Conservation (phyloP, 2,888 invertebrate species). For the Ochlodes sylvanus region DNA sequence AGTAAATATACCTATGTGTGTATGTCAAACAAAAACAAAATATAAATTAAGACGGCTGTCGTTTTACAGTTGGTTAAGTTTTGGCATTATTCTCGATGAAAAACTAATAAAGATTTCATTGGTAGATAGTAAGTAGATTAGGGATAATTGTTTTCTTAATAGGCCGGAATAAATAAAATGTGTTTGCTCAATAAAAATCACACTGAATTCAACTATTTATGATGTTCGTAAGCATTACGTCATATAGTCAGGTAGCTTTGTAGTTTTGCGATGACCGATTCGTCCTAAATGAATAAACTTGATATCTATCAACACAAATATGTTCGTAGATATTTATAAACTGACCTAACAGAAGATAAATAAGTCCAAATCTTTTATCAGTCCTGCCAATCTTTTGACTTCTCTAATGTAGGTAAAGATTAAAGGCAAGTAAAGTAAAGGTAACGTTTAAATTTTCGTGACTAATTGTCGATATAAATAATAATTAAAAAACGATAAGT, state of each 20-base stretch:
- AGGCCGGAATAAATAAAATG: no score
- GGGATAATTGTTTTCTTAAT: no score
- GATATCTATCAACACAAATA: neutral
- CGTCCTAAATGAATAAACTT: slow-evolving; percentile 44
- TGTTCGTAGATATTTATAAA: no score
- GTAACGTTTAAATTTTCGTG: neutral
- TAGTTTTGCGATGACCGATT: slow-evolving; percentile 57
- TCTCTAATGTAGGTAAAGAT: neutral
- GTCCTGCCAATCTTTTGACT: neutral
- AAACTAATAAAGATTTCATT: no score
- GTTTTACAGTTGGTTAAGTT: neutral
- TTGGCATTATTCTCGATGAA: no score
- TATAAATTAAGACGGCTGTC: neutral
- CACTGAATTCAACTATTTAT: no score
- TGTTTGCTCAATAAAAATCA: no score
- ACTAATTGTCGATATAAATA: slow-evolving; percentile 12
- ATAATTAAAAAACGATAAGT: slow-evolving; percentile 28
- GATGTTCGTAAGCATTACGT: no score
- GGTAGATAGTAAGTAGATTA: no score
- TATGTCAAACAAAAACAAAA: slow-evolving; percentile 8
- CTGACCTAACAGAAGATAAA: neutral
- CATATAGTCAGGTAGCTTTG: slow-evolving; percentile 25
- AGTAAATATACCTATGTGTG: slow-evolving; percentile 5
- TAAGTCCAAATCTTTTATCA: neutral
- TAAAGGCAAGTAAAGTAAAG: neutral